Evolutionary conservation across 2,888 invertebrate genomes (phyloP).

Genomic region (Gymnosoma rotundatum): DNA sequence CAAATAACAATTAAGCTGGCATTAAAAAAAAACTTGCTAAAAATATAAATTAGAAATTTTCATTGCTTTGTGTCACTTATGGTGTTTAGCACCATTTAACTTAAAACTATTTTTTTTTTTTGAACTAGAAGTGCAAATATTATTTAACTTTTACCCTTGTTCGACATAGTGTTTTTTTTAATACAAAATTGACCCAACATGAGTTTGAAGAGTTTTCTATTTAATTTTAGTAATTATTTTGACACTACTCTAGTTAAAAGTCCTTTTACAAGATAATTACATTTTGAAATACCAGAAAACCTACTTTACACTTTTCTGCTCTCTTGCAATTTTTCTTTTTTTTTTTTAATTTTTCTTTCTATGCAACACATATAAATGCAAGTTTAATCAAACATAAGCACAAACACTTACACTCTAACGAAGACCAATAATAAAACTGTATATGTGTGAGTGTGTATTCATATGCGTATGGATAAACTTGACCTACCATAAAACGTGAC

Average conservation of each 20-base stretch:
- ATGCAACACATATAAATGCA: not conserved
- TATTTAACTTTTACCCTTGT: constrained; percentile 5
- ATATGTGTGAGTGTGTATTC: constrained; percentile 9
- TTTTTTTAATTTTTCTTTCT: not conserved
- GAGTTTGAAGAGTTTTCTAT: not conserved
- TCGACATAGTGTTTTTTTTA: not conserved
- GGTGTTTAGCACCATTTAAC: too few relatives aligned
- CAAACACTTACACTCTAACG: not conserved
- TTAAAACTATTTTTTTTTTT: too few relatives aligned
- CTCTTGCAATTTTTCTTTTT: not conserved
- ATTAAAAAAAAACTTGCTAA: too few relatives aligned
- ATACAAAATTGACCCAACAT: not conserved
- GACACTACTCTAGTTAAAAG: constrained; percentile 12
- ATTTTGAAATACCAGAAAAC: constrained; percentile 49
- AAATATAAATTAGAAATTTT: too few relatives aligned
- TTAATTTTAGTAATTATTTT: constrained; percentile 1
- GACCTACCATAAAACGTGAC: constrained; percentile 70
- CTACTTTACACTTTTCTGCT: constrained; percentile 38
- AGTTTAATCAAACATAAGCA: not conserved
- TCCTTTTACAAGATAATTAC: constrained; percentile 50
- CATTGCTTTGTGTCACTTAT: too few relatives aligned
- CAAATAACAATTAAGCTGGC: too few relatives aligned
- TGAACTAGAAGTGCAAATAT: too few relatives aligned
- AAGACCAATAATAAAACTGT: not conserved
- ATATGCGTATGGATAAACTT: constrained; percentile 69